A percentile compares a stretch with the other conserved stretches of the same genome.
phyloP scores from a whole-genome alignment of 2,113 vertebrate genomes.

The Festucalex cinctus region DNA sequence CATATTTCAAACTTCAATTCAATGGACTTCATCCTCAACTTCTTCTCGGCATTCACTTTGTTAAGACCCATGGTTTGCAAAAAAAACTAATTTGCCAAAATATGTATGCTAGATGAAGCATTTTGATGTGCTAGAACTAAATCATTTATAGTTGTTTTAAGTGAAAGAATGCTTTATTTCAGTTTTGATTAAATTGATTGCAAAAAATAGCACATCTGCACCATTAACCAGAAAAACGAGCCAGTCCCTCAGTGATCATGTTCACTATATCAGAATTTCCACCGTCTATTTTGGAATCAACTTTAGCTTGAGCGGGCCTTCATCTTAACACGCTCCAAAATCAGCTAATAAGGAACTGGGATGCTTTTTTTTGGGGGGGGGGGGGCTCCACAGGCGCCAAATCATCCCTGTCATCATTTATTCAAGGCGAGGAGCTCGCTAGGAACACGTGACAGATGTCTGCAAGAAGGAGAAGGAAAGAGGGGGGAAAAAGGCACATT shows the following conservation, averaged over 20 bases:
- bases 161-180: too few species aligned
- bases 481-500: not conserved
- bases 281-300: not conserved
- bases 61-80: too few species aligned
- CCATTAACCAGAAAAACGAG: not conserved
- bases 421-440: not conserved
- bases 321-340: not conserved
- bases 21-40: too few species aligned
- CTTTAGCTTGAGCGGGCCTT: not conserved
- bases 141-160: too few species aligned
- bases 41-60: too few species aligned
- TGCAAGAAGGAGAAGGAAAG: not conserved
- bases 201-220: not conserved
- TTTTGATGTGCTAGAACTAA: too few species aligned
- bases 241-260: not conserved
- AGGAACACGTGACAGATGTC: slow-evolving; percentile 3
- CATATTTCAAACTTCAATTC: too few species aligned
- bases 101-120: too few species aligned
- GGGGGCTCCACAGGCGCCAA: not conserved
- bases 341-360: not conserved
- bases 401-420: slow-evolving; percentile 4
- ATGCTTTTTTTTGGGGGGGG: not conserved
- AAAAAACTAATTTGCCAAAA: too few species aligned
- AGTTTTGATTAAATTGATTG: too few species aligned
- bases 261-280: not conserved